Evolutionary conservation across 2,797 vertebrate species (phyloP).

Genomic region (Orestias chungarensis): DNA sequence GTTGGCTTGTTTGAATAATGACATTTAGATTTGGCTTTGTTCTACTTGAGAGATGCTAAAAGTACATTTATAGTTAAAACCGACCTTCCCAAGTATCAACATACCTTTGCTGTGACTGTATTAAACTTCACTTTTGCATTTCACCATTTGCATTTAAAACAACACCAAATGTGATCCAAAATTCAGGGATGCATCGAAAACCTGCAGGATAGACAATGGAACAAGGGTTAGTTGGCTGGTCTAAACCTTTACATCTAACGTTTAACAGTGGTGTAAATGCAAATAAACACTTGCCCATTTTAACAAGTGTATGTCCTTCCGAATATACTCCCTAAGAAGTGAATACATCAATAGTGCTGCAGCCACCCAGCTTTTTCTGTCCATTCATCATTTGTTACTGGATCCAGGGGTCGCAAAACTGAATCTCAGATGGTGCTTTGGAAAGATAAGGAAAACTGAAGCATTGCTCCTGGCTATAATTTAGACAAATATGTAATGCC

Average conservation of each 20-base stretch:
- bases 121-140: too few relatives aligned
- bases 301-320: not conserved
- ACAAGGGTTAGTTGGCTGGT: too few relatives aligned
- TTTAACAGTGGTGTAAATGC: not conserved
- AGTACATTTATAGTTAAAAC: not conserved
- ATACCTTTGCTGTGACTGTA: conserved; percentile 1
- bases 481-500: conserved; percentile 62
- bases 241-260: not conserved
- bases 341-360: conserved; percentile 56
- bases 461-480: conserved; percentile 49
- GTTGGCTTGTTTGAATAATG: not conserved
- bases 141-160: too few relatives aligned
- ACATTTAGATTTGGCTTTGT: conserved; percentile 3
- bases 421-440: conserved; percentile 49
- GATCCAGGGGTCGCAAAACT: conserved; percentile 57
- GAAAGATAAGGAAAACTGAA: conserved; percentile 48
- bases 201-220: too few relatives aligned
- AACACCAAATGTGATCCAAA: too few relatives aligned
- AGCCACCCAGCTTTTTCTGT: conserved; percentile 38
- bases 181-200: too few relatives aligned
- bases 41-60: not conserved
- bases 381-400: conserved; percentile 62
- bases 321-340: conserved; percentile 11
- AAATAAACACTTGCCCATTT: not conserved
- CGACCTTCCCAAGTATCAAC: not conserved